Evolutionary conservation across 1,140 invertebrate species (phyloP), one percentile per base, ranked within the genome.

Genomic region (Marisa cornuarietis): DNA sequence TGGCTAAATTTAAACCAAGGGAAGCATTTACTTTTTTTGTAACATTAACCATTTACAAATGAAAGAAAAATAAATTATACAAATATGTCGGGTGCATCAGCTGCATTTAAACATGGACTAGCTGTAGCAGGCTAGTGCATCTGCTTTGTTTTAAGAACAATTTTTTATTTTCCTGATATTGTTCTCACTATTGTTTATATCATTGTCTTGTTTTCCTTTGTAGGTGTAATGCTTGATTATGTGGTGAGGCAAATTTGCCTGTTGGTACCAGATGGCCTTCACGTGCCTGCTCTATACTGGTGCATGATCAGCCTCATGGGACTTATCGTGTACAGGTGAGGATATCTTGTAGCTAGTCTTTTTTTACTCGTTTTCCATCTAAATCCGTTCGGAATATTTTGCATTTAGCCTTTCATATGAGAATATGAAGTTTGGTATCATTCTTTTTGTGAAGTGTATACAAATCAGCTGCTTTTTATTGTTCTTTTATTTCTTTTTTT

Each of bases 201-300:
- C 8, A 58, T 18, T 1, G 2, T 18, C 11, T 80, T 52, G 63
- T n/a, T 61, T n/a, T 79, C 26, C 42, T 65, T 83, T 80, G 1
- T 80, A 87, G 88, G 87, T 80, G 83, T 88, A 6, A 81, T 86
- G 24, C 58, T 88, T 54, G 87, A 89, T 80, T 88, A 85, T 79
- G 78, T 86, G n/a, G 82, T 89, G n/a, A 87, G 85, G 11, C 71
- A 83, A 26, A 11, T 87, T 18, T 85, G 86, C 78, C 69, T 84
- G 16, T 52, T 49, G 61, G 71, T 86, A 11, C 85, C 88, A 66
- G 80, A 82, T 13, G 80, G 81, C 42, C 69, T 86, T 22, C 66
- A 84, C 0, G 54, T 83, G 52, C 76, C 72, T 16, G 69, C 85
- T 16, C 87, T 84, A 75, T 85, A 85, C 74, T 83, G 77, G 42